A percentile compares a stretch with the other conserved stretches of the same genome.
These are phyloP conservation scores for Entomobrya multifasciata DNA, from an alignment of 2,888 invertebrate genomes.

Conservation along the genomic window DNA sequence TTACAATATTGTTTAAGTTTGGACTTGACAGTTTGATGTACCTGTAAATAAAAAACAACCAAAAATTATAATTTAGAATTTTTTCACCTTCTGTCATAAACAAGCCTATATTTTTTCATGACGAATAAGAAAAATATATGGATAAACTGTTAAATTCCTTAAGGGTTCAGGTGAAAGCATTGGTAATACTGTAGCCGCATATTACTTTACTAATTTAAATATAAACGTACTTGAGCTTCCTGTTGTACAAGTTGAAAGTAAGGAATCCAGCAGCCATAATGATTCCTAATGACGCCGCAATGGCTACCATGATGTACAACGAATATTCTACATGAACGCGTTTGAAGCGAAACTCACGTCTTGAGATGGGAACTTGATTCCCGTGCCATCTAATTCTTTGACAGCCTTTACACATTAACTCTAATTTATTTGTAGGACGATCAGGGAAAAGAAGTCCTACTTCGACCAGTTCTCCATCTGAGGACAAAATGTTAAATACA, in stretches of 20 bases:
- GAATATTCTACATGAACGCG: slow-evolving; percentile 89
- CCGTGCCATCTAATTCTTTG: slow-evolving; percentile 87
- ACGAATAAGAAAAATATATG: too few species aligned
- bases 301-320: slow-evolving; percentile 88
- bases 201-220: too few species aligned
- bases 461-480: slow-evolving; percentile 87
- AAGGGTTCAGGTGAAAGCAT: too few species aligned
- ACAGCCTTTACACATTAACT: slow-evolving; percentile 85
- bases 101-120: too few species aligned
- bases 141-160: too few species aligned
- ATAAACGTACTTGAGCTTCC: slow-evolving; percentile 87
- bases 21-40: slow-evolving; percentile 96
- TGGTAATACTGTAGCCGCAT: too few species aligned
- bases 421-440: slow-evolving; percentile 49
- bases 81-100: background rate
- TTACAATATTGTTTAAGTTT: slow-evolving; percentile 94
- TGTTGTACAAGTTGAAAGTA: slow-evolving; percentile 91
- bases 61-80: background rate
- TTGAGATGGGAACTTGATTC: slow-evolving; percentile 90
- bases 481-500: background rate
- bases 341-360: slow-evolving; percentile 87
- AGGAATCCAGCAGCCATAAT: slow-evolving; percentile 88
- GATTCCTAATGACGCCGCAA: slow-evolving; percentile 88
- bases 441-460: slow-evolving; percentile 87
- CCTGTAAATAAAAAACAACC: slow-evolving; percentile 82